Conservation (phyloP, 2,888 invertebrate species). For the Catocala nupta region DNA sequence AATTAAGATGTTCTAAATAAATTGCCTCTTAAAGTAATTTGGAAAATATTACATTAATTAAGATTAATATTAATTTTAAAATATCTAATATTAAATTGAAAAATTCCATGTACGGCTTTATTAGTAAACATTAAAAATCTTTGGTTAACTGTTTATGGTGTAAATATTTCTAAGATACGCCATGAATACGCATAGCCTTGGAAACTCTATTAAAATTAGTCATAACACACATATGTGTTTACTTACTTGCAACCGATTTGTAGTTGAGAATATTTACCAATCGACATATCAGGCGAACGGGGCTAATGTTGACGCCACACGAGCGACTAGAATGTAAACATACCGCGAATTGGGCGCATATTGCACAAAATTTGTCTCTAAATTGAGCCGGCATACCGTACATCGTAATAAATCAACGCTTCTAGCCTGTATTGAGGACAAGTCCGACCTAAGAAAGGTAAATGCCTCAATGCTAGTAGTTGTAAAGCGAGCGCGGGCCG, state of each 20-base stretch:
- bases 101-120: conserved; percentile 18
- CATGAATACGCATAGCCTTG: conserved; percentile 9
- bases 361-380: conserved; percentile 80
- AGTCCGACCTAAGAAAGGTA: conserved; percentile 85
- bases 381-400: conserved; percentile 75
- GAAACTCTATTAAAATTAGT: conserved; percentile 27
- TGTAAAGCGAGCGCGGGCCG: conserved; percentile 64
- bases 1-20: conserved; percentile 8
- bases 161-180: conserved; percentile 3
- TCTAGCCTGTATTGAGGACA: conserved; percentile 83
- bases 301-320: conserved; percentile 58
- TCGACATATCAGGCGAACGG: conserved; percentile 56
- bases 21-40: not conserved
- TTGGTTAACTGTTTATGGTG: not conserved
- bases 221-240: conserved; percentile 14
- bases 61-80: conserved; percentile 7
- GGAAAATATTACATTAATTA: conserved; percentile 1
- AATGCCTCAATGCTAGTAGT: conserved; percentile 83
- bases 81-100: conserved; percentile 9
- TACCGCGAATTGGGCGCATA: conserved; percentile 62
- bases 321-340: conserved; percentile 56
- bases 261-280: conserved; percentile 42
- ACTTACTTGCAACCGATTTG: conserved; percentile 35
- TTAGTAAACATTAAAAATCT: conserved; percentile 7
- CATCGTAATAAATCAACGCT: conserved; percentile 82